A percentile compares a stretch with the other conserved stretches of the same genome.
These are phyloP conservation scores for Philhelius pedissequus DNA, from an alignment of 2,888 invertebrate species.

Conservation along the genomic window DNA sequence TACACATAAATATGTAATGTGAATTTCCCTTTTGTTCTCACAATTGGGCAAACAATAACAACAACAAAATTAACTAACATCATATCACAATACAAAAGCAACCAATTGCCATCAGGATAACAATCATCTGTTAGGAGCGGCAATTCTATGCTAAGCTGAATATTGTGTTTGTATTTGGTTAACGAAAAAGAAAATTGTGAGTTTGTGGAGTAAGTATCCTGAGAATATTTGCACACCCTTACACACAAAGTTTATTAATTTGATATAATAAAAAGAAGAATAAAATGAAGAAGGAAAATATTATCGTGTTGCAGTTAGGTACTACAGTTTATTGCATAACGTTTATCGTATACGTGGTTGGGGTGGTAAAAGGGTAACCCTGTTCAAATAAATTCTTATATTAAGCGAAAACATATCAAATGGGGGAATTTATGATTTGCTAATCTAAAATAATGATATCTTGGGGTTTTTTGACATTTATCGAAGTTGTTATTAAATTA, in stretches of 20 bases:
- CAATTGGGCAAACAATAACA: conserved; percentile 2
- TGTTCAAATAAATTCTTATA: not conserved
- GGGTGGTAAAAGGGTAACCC: conserved; percentile 14
- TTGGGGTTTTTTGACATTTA: not conserved
- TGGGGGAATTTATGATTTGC: not conserved
- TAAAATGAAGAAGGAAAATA: not conserved
- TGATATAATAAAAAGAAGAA: not conserved
- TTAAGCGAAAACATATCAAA: not conserved
- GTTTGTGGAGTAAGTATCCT: not conserved
- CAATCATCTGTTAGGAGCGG: conserved; percentile 48
- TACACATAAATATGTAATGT: not conserved
- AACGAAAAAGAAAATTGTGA: not conserved
- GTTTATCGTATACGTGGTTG: not conserved
- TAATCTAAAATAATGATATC: not conserved
- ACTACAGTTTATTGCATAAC: conserved; percentile 1
- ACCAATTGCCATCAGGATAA: conserved; percentile 43
- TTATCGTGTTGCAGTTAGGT: conserved; percentile 25
- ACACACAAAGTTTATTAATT: conserved; percentile 19
- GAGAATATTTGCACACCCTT: not conserved
- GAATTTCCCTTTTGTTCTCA: not conserved
- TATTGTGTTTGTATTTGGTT: conserved; percentile 3
- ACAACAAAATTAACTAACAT: not conserved
- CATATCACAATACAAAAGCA: conserved; percentile 23
- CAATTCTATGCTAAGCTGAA: conserved; percentile 28
- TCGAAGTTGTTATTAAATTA: not conserved